Percentiles rank a stretch among this genome's conserved stretches.
Conservation (phyloP, 2,888 invertebrate species). For the Morpho achilles region DNA sequence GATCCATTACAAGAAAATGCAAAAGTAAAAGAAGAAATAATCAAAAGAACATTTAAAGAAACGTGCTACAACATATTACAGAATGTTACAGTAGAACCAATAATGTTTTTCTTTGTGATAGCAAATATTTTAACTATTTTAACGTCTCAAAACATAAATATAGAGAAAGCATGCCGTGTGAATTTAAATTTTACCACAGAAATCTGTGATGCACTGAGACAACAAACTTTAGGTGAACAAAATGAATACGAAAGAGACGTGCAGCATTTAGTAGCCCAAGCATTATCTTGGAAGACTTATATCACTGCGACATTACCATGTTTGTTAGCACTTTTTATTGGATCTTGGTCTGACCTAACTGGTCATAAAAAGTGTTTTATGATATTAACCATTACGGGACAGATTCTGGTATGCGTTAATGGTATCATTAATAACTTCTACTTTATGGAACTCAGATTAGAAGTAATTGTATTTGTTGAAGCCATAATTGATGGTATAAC, state of each 20-base stretch:
- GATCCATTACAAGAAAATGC: constrained; percentile 36
- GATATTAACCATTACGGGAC: constrained; percentile 85
- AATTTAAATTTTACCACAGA: constrained; percentile 84
- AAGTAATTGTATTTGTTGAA: constrained; percentile 85
- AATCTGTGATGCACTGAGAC: constrained; percentile 85
- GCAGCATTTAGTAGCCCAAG: constrained; percentile 84
- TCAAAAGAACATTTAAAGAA: constrained; percentile 35
- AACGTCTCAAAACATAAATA: constrained; percentile 88
- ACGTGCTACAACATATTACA: constrained; percentile 33
- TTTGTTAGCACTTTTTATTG: constrained; percentile 87
- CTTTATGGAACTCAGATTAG: constrained; percentile 85
- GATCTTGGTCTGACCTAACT: constrained; percentile 84
- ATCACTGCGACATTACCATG: constrained; percentile 89
- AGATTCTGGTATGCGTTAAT: constrained; percentile 84
- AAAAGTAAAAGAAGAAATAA: constrained; percentile 16
- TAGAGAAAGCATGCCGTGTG: constrained; percentile 91
- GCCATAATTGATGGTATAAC: constrained; percentile 86
- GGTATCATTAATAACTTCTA: constrained; percentile 86
- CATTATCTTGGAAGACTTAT: constrained; percentile 88
- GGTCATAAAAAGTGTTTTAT: constrained; percentile 86
- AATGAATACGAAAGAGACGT: constrained; percentile 78
- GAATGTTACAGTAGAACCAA: constrained; percentile 59
- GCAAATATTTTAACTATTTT: constrained; percentile 73
- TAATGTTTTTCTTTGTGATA: constrained; percentile 45
- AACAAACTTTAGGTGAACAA: constrained; percentile 79